Conservation (phyloP, 2,888 invertebrate species). For the Euphydryas editha region DNA sequence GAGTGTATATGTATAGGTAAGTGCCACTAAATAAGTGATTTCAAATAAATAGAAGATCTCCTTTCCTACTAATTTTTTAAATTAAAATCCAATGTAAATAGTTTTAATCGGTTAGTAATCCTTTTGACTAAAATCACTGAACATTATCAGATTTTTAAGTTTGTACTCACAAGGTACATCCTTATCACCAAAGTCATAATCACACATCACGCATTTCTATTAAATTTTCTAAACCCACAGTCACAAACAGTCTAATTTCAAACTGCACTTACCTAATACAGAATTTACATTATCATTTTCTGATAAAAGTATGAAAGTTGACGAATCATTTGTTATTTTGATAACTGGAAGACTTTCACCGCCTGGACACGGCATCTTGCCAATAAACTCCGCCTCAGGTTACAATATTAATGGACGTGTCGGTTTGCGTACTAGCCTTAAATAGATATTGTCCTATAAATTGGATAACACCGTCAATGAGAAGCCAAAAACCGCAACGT, state of each 20-base stretch:
- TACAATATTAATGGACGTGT: slow-evolving; percentile 27
- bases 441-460: slow-evolving; percentile 44
- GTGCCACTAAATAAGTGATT: too few species aligned
- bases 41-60: neutral
- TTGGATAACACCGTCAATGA: slow-evolving; percentile 52
- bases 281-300: slow-evolving; percentile 22
- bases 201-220: neutral
- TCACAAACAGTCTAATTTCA: neutral
- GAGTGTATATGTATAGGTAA: too few species aligned
- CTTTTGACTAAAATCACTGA: too few species aligned
- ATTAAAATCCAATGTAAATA: too few species aligned
- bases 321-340: slow-evolving; percentile 35
- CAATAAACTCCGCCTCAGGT: slow-evolving; percentile 21
- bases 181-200: too few species aligned
- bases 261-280: slow-evolving; percentile 30
- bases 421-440: slow-evolving; percentile 27
- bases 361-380: slow-evolving; percentile 31
- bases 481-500: slow-evolving; percentile 60
- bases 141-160: too few species aligned
- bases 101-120: too few species aligned
- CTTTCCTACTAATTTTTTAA: neutral
- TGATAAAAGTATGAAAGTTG: slow-evolving; percentile 31
- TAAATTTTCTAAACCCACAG: neutral
- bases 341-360: slow-evolving; percentile 31
- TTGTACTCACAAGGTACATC: too few species aligned